Evolutionary conservation across 2,888 invertebrate genomes (phyloP), one percentile per base, ranked within the genome.

Genomic region (Ptilodon capucinus): DNA sequence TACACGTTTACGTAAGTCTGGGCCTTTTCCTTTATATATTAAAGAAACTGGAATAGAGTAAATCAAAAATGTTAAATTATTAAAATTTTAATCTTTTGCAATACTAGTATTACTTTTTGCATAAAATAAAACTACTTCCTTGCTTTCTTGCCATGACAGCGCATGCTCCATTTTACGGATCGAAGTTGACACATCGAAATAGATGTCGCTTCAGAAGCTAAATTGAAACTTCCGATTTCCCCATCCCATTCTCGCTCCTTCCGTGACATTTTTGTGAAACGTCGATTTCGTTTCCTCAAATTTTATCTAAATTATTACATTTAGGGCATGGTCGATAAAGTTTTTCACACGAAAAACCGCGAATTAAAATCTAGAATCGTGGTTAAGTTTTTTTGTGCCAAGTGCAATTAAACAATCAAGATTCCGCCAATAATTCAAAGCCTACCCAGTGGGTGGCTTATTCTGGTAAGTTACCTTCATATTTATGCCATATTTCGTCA

Each of bases 371-470:
- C 78, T 79, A 60, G 77, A 79, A 81, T 80, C 82, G 90, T 84
- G 81, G 82, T 86, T 82, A 77, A 81, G 82, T 90, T 91, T 91
- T 90, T 86, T 84, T 81, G 87, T 88, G 88, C 88, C 86, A 86
- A 90, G 91, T 91, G 91, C 88, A 79, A 88, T 77, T 91, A 94
- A 94, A 92, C 94, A 92, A 93, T 92, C 95, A 95, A 93, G 94
- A 95, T 95, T 95, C 95, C 95, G 94, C 93, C 94, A 92, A 93
- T 93, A 95, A 94, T 91, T 92, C 92, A 91, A 92, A 93, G 93
- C 94, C 94, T 93, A 93, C 94, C 95, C 94, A 93, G 92, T 93
- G 95, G 95, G 95, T 95, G 95, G 95, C 95, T 93, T 91, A 92
- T 89, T 91, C 92, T 93, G 94, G 94, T 94, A 83, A 92, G 92